Percentiles rank a stretch among this genome's conserved stretches.
phyloP scores from a whole-genome alignment of 2,888 invertebrate species.

The Halocaridina rubra region DNA sequence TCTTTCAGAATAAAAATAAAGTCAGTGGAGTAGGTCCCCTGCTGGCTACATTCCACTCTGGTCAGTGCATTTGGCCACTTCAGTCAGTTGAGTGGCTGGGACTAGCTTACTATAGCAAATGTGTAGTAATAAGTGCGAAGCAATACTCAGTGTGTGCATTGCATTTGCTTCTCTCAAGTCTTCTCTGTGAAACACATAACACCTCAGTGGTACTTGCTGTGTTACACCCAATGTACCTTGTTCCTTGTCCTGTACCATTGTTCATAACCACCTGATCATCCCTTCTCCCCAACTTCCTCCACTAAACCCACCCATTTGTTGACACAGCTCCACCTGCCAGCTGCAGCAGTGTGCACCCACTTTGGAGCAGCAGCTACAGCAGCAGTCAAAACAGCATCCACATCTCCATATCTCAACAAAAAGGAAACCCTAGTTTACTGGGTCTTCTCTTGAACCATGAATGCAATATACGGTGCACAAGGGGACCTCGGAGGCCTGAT shows the following conservation, averaged over 20 bases:
- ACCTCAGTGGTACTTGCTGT: constrained; percentile 57
- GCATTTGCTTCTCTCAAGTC: constrained; percentile 40
- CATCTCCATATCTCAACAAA: constrained; percentile 19
- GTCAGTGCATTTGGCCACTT: constrained; percentile 37
- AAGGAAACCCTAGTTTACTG: constrained; percentile 5
- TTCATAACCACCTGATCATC: constrained; percentile 21
- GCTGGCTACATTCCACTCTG: constrained; percentile 56
- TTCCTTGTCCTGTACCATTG: constrained; percentile 40
- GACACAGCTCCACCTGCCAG: constrained; percentile 15
- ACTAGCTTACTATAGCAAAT: constrained; percentile 56
- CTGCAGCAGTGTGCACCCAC: constrained; percentile 18
- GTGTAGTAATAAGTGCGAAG: constrained; percentile 54
- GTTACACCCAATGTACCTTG: constrained; percentile 36
- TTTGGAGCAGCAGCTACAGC: constrained; percentile 13
- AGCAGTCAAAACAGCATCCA: background rate
- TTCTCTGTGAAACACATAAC: constrained; percentile 60
- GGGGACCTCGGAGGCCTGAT: constrained; percentile 41
- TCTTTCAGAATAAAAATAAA: background rate
- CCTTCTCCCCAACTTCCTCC: too few relatives aligned
- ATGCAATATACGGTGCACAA: constrained; percentile 18
- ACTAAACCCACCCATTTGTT: background rate
- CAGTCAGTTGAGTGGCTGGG: constrained; percentile 36
- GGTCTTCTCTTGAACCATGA: too few relatives aligned
- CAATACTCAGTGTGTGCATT: constrained; percentile 57
- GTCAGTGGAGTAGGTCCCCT: constrained; percentile 56